A percentile compares a stretch with the other conserved stretches of the same genome.
phyloP scores from a whole-genome alignment of 2,888 invertebrate species.

The Graphium colonna region DNA sequence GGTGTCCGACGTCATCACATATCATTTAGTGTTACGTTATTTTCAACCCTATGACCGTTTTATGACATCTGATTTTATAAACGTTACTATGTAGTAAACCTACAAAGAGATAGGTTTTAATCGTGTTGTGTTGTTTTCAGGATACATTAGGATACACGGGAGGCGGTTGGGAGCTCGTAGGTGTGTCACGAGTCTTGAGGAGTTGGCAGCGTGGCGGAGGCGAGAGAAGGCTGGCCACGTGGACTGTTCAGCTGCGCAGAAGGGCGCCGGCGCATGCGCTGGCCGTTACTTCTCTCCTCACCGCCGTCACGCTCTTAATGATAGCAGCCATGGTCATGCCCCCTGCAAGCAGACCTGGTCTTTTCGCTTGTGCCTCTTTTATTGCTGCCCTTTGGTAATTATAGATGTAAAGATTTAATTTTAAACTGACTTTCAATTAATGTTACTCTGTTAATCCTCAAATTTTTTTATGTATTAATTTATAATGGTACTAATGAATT shows the following conservation, averaged over 20 bases:
- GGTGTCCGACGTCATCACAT: no score
- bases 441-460: no score
- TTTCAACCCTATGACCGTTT: no score
- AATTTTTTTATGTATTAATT: no score
- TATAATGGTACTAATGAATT: no score
- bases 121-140: slow-evolving; percentile 3
- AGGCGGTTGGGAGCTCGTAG: slow-evolving; percentile 54
- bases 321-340: slow-evolving; percentile 45
- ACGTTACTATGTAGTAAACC: no score
- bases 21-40: no score
- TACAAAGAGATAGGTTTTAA: background rate
- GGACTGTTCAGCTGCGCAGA: slow-evolving; percentile 43
- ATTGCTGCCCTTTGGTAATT: slow-evolving; percentile 54
- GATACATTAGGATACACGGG: slow-evolving; percentile 45
- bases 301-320: slow-evolving; percentile 42
- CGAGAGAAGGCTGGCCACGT: slow-evolving; percentile 35
- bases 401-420: no score
- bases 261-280: slow-evolving; percentile 50
- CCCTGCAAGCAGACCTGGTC: slow-evolving; percentile 44
- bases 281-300: slow-evolving; percentile 41
- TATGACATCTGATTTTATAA: no score
- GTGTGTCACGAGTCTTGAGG: slow-evolving; percentile 35
- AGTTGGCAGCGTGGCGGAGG: slow-evolving; percentile 28
- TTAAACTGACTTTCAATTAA: no score
- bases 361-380: slow-evolving; percentile 56